Evolutionary conservation across 2,797 vertebrate species (phyloP).

Genomic region (Macroramphosus scolopax): DNA sequence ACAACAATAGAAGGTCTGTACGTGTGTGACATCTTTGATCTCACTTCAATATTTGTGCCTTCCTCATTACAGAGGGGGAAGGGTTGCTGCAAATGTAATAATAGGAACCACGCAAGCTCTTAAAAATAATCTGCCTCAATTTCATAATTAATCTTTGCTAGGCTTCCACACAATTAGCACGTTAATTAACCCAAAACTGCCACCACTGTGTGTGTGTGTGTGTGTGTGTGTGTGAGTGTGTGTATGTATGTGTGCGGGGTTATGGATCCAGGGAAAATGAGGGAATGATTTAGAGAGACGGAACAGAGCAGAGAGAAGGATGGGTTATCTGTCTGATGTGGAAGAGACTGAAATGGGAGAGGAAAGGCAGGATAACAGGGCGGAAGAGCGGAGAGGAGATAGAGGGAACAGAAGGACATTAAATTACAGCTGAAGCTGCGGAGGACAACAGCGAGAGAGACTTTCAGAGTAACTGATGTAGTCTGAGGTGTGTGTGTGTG

Average conservation of each 20-base stretch:
- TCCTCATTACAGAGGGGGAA: neutral
- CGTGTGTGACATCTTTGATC: constrained; percentile 1
- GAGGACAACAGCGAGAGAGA: no score
- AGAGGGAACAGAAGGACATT: no score
- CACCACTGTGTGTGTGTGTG: constrained; percentile 30
- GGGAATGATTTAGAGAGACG: no score
- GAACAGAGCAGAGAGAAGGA: no score
- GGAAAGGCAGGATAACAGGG: no score
- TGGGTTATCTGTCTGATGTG: no score
- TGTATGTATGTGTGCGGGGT: constrained; percentile 5
- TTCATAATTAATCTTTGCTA: constrained; percentile 76
- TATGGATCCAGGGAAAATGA: no score
- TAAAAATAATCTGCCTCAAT: constrained; percentile 75
- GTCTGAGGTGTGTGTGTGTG: constrained; percentile 28
- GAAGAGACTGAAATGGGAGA: no score
- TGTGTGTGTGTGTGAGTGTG: constrained; percentile 1
- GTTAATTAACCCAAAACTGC: constrained; percentile 79
- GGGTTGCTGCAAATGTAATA: constrained; percentile 23
- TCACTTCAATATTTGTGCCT: neutral
- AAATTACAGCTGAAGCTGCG: no score
- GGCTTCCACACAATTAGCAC: constrained; percentile 72
- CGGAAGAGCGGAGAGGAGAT: no score
- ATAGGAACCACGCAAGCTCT: constrained; percentile 29
- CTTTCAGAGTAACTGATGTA: constrained; percentile 46
- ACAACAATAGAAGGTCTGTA: no score